phyloP scores from a whole-genome alignment of 2,113 vertebrate genomes.

The Oncorhynchus kisutch region DNA sequence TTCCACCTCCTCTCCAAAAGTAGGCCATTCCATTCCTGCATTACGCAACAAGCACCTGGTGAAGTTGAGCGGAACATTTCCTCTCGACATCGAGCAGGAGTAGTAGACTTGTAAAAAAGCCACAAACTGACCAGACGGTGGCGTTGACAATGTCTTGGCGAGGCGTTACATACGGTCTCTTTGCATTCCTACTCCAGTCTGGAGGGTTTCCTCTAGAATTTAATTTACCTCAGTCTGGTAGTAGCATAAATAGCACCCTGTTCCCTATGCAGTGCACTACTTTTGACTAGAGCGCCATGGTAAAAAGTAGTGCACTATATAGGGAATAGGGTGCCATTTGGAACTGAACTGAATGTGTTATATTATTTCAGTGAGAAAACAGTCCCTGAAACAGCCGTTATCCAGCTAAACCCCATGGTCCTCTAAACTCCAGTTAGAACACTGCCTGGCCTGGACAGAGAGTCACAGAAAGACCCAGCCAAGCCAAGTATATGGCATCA shows the following conservation, averaged over 20 bases:
- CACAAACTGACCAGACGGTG: slow-evolving; percentile 31
- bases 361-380: slow-evolving; percentile 52
- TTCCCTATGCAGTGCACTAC: too few species aligned
- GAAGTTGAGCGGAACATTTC: not conserved
- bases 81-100: slow-evolving; percentile 15
- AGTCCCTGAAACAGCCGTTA: slow-evolving; percentile 31
- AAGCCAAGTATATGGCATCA: slow-evolving; percentile 56
- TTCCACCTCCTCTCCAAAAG: slow-evolving; percentile 41
- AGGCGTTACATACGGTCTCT: slow-evolving; percentile 24
- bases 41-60: slow-evolving; percentile 54
- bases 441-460: slow-evolving; percentile 27
- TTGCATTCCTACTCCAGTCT: slow-evolving; percentile 40
- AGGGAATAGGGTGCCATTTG: too few species aligned
- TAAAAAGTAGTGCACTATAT: not conserved
- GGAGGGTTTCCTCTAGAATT: slow-evolving; percentile 26
- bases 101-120: slow-evolving; percentile 47
- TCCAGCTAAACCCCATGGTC: slow-evolving; percentile 31
- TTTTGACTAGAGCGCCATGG: too few species aligned
- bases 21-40: slow-evolving; percentile 33
- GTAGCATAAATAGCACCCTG: slow-evolving; percentile 33
- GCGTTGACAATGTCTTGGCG: slow-evolving; percentile 64
- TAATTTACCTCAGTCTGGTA: slow-evolving; percentile 40
- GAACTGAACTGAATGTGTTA: slow-evolving; percentile 38
- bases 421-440: slow-evolving; percentile 40
- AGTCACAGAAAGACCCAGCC: slow-evolving; percentile 29